Evolutionary conservation across 2,888 invertebrate species (phyloP).

Genomic region (Polydrusus tereticollis): DNA sequence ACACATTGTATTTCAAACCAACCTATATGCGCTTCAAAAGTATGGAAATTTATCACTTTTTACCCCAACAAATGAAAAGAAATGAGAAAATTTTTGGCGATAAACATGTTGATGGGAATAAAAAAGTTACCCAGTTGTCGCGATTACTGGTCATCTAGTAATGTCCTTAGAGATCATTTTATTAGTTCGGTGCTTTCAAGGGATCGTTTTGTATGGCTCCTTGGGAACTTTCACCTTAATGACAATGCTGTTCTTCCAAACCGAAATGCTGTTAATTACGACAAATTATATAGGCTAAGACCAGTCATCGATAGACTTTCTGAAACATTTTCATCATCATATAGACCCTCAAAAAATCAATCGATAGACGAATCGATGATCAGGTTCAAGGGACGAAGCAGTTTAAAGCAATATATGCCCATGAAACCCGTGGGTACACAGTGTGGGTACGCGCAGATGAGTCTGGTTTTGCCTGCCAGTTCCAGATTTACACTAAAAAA

Average conservation of each 20-base stretch:
- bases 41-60: background rate
- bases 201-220: background rate
- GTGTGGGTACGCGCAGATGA: slow-evolving; percentile 34
- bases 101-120: slow-evolving; percentile 18
- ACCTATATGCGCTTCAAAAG: background rate
- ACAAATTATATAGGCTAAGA: background rate
- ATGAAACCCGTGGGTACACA: slow-evolving; percentile 47
- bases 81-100: background rate
- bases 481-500: slow-evolving; percentile 23
- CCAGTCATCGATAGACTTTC: no score
- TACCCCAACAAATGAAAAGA: background rate
- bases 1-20: no score
- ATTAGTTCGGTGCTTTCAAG: background rate
- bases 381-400: slow-evolving; percentile 47
- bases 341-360: slow-evolving; percentile 23
- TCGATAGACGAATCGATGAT: slow-evolving; percentile 49
- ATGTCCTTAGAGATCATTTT: slow-evolving; percentile 10
- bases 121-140: slow-evolving; percentile 21
- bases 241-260: background rate
- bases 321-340: slow-evolving; percentile 24
- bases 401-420: slow-evolving; percentile 47
- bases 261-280: background rate
- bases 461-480: slow-evolving; percentile 29
- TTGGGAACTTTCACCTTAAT: background rate
- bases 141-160: slow-evolving; percentile 14